phyloP scores from a whole-genome alignment of 2,888 invertebrate species.

The Sinhomidia bicolor region DNA sequence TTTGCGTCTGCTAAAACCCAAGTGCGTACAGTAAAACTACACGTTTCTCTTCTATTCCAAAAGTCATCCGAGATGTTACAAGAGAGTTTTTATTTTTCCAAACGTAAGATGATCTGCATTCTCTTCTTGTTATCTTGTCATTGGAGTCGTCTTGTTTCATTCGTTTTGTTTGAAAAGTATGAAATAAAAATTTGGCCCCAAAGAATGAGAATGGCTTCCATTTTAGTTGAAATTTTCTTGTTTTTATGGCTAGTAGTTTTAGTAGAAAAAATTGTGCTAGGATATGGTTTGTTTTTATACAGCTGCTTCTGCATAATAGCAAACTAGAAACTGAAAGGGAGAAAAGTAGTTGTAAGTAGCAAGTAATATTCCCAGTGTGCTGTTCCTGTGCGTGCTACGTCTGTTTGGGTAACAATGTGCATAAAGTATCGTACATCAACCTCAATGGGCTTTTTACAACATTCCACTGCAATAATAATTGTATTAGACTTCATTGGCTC shows the following conservation, averaged over 20 bases:
- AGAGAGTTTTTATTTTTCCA: background rate
- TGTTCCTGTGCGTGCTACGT: constrained; percentile 21
- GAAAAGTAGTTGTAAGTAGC: background rate
- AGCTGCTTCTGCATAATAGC: background rate
- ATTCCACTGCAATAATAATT: constrained; percentile 47
- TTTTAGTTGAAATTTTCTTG: background rate
- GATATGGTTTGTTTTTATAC: constrained; percentile 7
- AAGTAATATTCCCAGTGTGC: constrained; percentile 24
- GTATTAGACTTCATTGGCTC: constrained; percentile 17
- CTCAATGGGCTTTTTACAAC: constrained; percentile 52
- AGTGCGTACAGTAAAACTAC: background rate
- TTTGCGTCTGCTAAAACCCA: constrained; percentile 2
- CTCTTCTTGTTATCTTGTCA: constrained; percentile 11
- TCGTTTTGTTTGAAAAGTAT: constrained; percentile 23
- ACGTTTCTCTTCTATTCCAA: background rate
- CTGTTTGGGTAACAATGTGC: constrained; percentile 38
- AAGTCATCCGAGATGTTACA: background rate
- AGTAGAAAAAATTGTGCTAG: background rate
- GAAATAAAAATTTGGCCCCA: constrained; percentile 29
- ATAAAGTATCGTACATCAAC: constrained; percentile 51
- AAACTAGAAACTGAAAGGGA: background rate
- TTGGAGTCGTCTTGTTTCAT: constrained; percentile 30
- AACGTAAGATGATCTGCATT: constrained; percentile 23
- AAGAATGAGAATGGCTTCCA: constrained; percentile 7
- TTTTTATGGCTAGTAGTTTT: constrained; percentile 4